Base-by-base conservation (phyloP, 2,113 vertebrate genomes). In the Colaptes auratus region DNA sequence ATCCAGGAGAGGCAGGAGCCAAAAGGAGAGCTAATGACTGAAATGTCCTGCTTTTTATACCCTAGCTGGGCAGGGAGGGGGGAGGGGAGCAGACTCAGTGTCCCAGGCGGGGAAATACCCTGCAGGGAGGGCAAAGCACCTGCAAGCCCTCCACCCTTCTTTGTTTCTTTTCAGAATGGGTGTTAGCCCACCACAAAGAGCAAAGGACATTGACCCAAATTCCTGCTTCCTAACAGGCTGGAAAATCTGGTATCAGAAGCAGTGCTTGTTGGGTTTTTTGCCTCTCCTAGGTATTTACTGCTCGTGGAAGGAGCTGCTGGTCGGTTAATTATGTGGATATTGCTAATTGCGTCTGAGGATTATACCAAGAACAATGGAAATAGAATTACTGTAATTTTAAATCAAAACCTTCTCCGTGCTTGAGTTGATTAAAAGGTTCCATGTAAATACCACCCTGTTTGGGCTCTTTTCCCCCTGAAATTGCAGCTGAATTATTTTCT, bases 301-400 rank as follows among this genome's bases (percentile, higher is more conserved):
- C 61, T 92, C 8, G 3, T 42, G 55, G 67, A 85, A 87, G 82
- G 77, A 88, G 55, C 83, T 33, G 66, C 61, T 73, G 92, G 81
- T 66, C 2, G 0, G 30, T 63, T 87, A 85, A 70, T 95, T 94
- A 87, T 64, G 59, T 85, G 69, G 56, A 71, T 95, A 82, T 64
- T 82, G 69, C 69, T 94, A 91, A 92, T 95, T 88, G 86, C 10
- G 65, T 39, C 82, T 79, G 64, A 67, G 60, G 82, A 95, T 89
- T 86, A 94, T 65, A 89, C 64, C 67, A 78, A 88, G 78, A 79
- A 95, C 95, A 96, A 93, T 73, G 46, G 91, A 88, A 92, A 88
- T 31, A 39, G 85, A 93, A 96, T 82, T 60, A 87, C 87, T 58
- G 72, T 88, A 79, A 91, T 85, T 96, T 95, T 53, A 89, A 82